Evolutionary conservation across 2,113 vertebrate genomes (phyloP), one percentile per base, ranked within the genome.

Genomic region (Stegastes partitus): DNA sequence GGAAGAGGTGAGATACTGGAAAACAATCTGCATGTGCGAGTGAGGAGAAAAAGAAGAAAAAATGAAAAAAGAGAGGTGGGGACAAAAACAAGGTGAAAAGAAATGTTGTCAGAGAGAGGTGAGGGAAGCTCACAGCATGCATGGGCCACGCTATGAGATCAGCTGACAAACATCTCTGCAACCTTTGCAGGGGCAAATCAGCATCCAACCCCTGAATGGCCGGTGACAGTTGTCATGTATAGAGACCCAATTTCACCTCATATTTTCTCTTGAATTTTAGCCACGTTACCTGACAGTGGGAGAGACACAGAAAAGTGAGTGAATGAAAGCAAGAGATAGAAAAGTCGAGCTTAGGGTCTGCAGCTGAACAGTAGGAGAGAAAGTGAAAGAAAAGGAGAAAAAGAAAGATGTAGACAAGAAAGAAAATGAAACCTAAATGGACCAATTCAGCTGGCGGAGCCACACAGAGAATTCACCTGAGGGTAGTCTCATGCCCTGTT

Each of bases 341-440:
- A 49, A 82, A 81, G 74, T 74, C 42, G 0, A 66, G 31, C 75
- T 28, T 26, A 15, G 51, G 55, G 44, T 82, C 77, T 23, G 47
- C 76, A 62, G 85, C 81, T 61, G 55, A 87, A 58, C 83, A 42
- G 85, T 69, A 53, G 85, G 87, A 53, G 83, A 73, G 85, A 86
- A 74, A 82, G 87, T 83, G 77, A 90, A 82, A 90, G 76, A 59
- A 84, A 77, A 71, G 84, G 81, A 85, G 83, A 80, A 73, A 88
- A 59, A 86, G 70, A 87, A 83, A 90, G 79, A 92, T 82, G 58
- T 89, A 85, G 89, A 92, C 86, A 86, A 78, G 77, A 87, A 76
- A 87, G 85, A 89, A 84, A 91, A 92, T 85, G 86, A 90, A 90
- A 90, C 82, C 79, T 89, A 92, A 93, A 91, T 89, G 82, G 85